Conservation (phyloP, 2,797 vertebrate species). For the Oophaga sylvatica region DNA sequence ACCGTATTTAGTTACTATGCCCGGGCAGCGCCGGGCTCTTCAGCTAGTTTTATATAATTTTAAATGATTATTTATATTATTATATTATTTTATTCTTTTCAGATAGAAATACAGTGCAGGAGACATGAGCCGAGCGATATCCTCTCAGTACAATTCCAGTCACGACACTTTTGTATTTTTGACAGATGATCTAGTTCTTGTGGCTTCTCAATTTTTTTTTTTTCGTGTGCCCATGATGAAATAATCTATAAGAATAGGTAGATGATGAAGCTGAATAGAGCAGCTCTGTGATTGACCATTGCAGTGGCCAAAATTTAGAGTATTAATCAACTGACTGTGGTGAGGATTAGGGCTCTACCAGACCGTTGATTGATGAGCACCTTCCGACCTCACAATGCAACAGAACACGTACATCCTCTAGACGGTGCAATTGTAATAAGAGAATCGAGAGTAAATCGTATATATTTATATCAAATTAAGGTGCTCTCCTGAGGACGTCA, state of each 20-base stretch:
- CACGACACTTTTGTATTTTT: conserved; percentile 57
- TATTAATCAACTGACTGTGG: conserved; percentile 68
- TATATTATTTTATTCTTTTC: neutral
- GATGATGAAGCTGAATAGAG: conserved; percentile 71
- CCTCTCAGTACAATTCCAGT: conserved; percentile 59
- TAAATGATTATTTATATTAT: too few species aligned
- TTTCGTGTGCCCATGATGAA: conserved; percentile 60
- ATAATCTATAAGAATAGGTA: conserved; percentile 71
- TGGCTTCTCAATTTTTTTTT: conserved; percentile 61
- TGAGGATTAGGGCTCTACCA: conserved; percentile 65
- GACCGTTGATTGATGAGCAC: conserved; percentile 70
- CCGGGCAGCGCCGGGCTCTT: too few species aligned
- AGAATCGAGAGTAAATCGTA: conserved; percentile 61
- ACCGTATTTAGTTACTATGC: too few species aligned
- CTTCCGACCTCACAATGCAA: conserved; percentile 68
- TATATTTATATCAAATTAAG: conserved; percentile 57
- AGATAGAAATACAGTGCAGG: neutral
- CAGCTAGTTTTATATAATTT: too few species aligned
- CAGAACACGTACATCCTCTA: conserved; percentile 65
- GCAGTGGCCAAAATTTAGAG: conserved; percentile 70
- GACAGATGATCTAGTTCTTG: conserved; percentile 56
- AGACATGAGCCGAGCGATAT: neutral
- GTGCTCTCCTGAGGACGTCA: conserved; percentile 48
- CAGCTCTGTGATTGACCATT: conserved; percentile 72
- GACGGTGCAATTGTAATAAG: conserved; percentile 61